Percentiles rank a stretch among this genome's conserved stretches.
Conservation (phyloP, 2,113 vertebrate species). For the Cyanistes caeruleus region DNA sequence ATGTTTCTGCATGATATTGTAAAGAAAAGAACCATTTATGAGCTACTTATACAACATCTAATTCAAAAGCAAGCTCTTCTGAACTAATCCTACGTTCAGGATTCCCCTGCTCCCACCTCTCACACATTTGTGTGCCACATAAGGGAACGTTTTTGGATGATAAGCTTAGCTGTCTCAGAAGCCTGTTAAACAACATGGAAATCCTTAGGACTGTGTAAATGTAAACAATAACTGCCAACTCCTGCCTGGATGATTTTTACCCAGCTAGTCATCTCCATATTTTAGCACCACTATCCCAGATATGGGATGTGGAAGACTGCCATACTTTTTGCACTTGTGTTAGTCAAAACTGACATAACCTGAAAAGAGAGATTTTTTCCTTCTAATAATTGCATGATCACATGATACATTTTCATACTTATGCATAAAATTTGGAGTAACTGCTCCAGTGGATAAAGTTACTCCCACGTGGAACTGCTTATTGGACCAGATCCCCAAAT, state of each 20-base stretch:
- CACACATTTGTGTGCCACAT: neutral
- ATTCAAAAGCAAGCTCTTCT: neutral
- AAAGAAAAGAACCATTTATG: neutral
- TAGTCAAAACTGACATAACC: neutral
- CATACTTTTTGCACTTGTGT: neutral
- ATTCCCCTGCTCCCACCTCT: neutral
- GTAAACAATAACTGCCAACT: neutral
- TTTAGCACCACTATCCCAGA: neutral
- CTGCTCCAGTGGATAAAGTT: neutral
- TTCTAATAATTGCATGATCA: neutral
- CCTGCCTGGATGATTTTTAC: neutral
- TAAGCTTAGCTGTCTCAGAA: neutral
- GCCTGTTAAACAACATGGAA: neutral
- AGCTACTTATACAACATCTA: neutral
- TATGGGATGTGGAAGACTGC: neutral
- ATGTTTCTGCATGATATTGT: neutral
- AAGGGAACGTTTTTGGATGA: neutral
- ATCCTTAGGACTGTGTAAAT: neutral
- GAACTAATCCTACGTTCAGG: neutral
- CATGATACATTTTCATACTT: neutral
- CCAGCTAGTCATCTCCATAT: neutral
- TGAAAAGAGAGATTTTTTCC: neutral
- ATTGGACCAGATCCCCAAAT: neutral
- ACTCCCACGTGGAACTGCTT: neutral
- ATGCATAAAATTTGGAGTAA: neutral